These are phyloP conservation scores for Mamestra brassicae DNA, from an alignment of 2,888 invertebrate species.

Conservation along the genomic window DNA sequence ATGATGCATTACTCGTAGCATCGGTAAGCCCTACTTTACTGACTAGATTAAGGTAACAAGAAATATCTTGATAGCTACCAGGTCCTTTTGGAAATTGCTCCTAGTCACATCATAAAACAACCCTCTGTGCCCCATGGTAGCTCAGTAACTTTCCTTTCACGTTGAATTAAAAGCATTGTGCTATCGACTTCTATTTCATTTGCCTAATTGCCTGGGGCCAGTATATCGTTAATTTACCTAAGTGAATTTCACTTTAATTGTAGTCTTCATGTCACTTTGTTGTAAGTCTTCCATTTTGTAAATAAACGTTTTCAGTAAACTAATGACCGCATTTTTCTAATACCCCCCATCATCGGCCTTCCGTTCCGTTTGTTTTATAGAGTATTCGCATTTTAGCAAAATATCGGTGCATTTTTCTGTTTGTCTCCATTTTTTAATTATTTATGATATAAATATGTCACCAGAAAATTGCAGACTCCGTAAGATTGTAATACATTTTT, in stretches of 20 bases:
- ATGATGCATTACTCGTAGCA: too few species aligned
- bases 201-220: slow-evolving; percentile 57
- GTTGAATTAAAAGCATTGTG: slow-evolving; percentile 50
- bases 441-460: too few species aligned
- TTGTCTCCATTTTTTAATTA: too few species aligned
- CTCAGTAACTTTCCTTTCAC: slow-evolving; percentile 19
- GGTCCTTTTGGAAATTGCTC: slow-evolving; percentile 24
- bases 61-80: slow-evolving; percentile 3
- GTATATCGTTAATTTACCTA: slow-evolving; percentile 61
- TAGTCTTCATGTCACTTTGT: slow-evolving; percentile 26
- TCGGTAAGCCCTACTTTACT: neutral
- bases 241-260: slow-evolving; percentile 56
- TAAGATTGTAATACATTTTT: too few species aligned
- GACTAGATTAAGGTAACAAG: neutral
- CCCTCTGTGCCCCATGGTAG: slow-evolving; percentile 9
- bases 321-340: neutral
- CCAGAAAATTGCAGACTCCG: too few species aligned
- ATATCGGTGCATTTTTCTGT: too few species aligned
- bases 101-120: slow-evolving; percentile 22
- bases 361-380: too few species aligned
- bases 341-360: too few species aligned
- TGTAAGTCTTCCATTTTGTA: slow-evolving; percentile 35
- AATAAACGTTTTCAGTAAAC: slow-evolving; percentile 2
- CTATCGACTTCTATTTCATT: slow-evolving; percentile 54
- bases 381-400: too few species aligned